Evolutionary conservation across 2,888 invertebrate species (phyloP), one percentile per base, ranked within the genome.

Genomic region (Coecobrya sp.): DNA sequence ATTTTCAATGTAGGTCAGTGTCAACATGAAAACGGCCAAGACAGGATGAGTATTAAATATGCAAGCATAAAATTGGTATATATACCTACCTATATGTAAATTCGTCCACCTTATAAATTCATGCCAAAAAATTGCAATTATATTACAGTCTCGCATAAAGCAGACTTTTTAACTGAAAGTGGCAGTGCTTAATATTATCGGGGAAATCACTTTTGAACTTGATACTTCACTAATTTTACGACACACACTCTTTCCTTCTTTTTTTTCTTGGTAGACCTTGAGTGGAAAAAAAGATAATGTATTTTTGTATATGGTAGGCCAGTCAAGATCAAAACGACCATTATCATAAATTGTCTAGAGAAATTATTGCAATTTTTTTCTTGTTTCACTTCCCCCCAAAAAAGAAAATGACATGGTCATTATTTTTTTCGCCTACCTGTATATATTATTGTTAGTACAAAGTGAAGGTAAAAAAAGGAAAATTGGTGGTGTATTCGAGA

Each of bases 1-100:
- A 45, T 76, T 19, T 59, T 52, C 55, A 81, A 81, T 82, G 91
- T 79, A 86, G 86, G 91, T 91, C 91, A 91, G 91, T 86, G 91
- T 86, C 91, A 91, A 81, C 81, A 81, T 30, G 55, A 81, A 52
- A 55, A 55, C 36, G 55, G 19, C 59, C 52, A 59, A 36, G 30
- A 81, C 55, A 22, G 52, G 30, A 59, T 55, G 52, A 30, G 27
- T 52, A 49, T 13, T 45, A 81, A 55, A 59, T 16, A 19, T 30
- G 13, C 22, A 81, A 36, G 10, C 11, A 68, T 45, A 19, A 11
- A 55, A 27, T 27, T 4, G 36, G 36, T 36, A 36, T 36, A 36
- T 36, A 36, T 2, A 55, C 59, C 30, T 55, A 36, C 55, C 49
- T 22, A 49, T 62, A 22, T 55, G 55, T 5, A 55, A n/a, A n/a